A percentile compares a stretch with the other conserved stretches of the same genome.
These are phyloP conservation scores for Lasaia peninsularis DNA, from an alignment of 1,140 invertebrate species.

Conservation along the genomic window DNA sequence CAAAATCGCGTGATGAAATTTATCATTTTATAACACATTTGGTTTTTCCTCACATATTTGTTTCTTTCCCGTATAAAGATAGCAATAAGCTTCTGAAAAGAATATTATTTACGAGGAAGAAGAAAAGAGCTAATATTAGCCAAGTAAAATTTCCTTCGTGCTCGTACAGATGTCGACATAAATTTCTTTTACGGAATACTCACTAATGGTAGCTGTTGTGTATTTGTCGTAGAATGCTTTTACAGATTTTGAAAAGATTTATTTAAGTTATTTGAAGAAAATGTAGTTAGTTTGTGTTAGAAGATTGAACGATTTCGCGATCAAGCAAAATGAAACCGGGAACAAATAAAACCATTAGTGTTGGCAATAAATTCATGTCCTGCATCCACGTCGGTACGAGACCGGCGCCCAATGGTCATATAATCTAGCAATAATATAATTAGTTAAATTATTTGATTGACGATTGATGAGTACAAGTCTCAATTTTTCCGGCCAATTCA, in stretches of 20 bases:
- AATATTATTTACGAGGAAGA: constrained; percentile 69
- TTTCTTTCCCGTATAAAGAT: constrained; percentile 47
- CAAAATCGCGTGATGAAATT: constrained; percentile 13
- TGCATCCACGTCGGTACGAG: neutral
- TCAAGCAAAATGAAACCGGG: neutral
- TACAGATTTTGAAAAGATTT: constrained; percentile 26
- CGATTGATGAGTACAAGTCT: too few species aligned
- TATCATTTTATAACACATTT: constrained; percentile 11
- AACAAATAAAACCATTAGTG: constrained; percentile 3
- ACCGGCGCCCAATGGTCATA: neutral
- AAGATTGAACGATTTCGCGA: constrained; percentile 1
- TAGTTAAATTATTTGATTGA: too few species aligned
- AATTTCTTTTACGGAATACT: constrained; percentile 57
- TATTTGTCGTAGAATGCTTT: constrained; percentile 37
- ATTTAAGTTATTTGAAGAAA: constrained; percentile 9
- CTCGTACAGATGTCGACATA: constrained; percentile 48
- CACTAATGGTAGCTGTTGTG: constrained; percentile 55
- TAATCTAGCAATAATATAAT: too few species aligned
- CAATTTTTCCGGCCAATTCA: too few species aligned
- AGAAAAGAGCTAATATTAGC: constrained; percentile 57
- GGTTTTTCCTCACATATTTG: constrained; percentile 39
- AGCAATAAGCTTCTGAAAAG: constrained; percentile 68
- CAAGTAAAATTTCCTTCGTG: constrained; percentile 62
- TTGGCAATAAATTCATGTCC: neutral
- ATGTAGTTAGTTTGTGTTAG: constrained; percentile 2